Conservation (phyloP, 2,797 vertebrate species). For the Sebastes minor region DNA sequence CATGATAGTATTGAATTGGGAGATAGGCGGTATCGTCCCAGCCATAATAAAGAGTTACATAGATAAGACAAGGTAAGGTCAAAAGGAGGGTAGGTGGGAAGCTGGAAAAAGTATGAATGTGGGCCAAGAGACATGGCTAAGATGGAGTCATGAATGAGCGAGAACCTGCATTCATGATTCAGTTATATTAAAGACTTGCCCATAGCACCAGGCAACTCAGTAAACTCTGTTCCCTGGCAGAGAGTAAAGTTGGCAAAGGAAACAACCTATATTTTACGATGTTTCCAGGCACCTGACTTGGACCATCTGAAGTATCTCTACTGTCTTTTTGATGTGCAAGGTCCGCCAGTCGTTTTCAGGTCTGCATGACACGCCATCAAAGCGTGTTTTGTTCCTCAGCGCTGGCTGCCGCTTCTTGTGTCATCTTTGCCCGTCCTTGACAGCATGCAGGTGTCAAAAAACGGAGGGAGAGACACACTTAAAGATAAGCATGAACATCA, state of each 20-base stretch:
- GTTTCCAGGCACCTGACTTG: neutral
- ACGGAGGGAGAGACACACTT: conserved; percentile 37
- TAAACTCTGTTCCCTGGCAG: neutral
- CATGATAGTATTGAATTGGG: too few relatives aligned
- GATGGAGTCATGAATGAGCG: neutral
- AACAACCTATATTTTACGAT: neutral
- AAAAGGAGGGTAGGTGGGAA: neutral
- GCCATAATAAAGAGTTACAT: neutral
- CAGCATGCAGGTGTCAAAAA: conserved; percentile 57
- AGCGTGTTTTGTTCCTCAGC: conserved; percentile 43
- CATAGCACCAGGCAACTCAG: neutral
- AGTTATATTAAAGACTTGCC: neutral
- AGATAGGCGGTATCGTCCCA: too few relatives aligned
- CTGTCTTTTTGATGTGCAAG: conserved; percentile 55
- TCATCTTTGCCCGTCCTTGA: conserved; percentile 61
- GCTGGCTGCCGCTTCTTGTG: conserved; percentile 42
- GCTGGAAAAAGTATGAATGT: neutral
- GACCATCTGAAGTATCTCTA: conserved; percentile 24
- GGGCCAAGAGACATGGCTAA: neutral
- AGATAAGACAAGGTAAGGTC: neutral
- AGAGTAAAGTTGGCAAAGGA: conserved; percentile 11
- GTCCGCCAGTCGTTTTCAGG: conserved; percentile 56
- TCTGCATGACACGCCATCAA: conserved; percentile 57
- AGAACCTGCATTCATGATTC: neutral
- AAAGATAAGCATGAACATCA: conserved; percentile 38